Evolutionary conservation across 2,797 vertebrate genomes (phyloP), one percentile per base, ranked within the genome.

Genomic region (Nothura maculosa): DNA sequence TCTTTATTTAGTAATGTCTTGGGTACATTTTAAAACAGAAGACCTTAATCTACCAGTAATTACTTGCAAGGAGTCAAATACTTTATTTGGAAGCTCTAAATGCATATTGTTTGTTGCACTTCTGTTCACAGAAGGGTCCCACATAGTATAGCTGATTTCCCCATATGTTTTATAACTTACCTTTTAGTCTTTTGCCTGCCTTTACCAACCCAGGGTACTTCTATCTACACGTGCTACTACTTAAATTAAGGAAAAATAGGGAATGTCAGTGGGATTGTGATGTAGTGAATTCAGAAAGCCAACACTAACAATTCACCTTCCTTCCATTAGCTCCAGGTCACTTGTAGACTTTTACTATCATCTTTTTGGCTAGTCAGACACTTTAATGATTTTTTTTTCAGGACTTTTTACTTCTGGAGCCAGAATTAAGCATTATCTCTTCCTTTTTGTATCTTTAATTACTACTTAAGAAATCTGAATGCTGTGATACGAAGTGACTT

Each of bases 391-490:
- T 64, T 78, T 32, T 64, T 78, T 43, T 61, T 52, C 6, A 12
- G 54, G 4, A 43, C 1, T 0, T 43, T 91, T 89, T 58, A 28
- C 55, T 85, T n/a, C 24, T 87, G 86, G 66, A 54, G 66, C 67
- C 25, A 63, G n/a, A 61, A 14, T 57, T 52, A 11, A 70, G 48
- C 27, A 0, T 78, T 78, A 42, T 63, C n/a, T 12, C 82, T 32
- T 80, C 10, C 21, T 38, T 85, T 84, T 70, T 90, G 34, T 40
- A 45, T 60, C 42, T 42, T 82, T 74, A 84, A 11, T 88, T 82
- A 24, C 62, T 84, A 12, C 9, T 81, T 83, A 40, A 0, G 5
- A 61, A 87, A 67, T 54, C 47, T 32, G 25, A 69, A 28, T 74
- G 36, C 55, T 64, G 42, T 89, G 1, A 1, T 38, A 27, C 32